A percentile compares a stretch with the other conserved stretches of the same genome.
Conservation (phyloP, 23 tunicate genomes). For the Styela clava region DNA sequence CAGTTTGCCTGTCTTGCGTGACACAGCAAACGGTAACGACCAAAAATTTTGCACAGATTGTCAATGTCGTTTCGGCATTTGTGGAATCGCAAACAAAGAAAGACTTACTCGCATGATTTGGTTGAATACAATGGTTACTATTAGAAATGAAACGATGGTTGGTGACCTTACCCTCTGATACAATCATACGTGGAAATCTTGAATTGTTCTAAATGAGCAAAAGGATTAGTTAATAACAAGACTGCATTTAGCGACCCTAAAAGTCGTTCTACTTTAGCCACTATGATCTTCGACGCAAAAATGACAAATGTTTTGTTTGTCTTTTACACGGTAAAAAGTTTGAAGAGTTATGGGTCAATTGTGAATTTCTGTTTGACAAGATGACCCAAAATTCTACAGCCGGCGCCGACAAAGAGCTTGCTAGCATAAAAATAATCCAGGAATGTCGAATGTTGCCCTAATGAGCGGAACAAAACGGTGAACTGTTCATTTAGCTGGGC, state of each 20-base stretch:
- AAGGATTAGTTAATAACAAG: too few relatives aligned
- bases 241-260: too few relatives aligned
- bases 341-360: conserved; percentile 18
- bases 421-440: not conserved
- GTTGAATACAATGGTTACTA: too few relatives aligned
- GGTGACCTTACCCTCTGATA: too few relatives aligned
- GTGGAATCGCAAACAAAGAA: too few relatives aligned
- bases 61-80: conserved; percentile 6
- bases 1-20: conserved; percentile 20
- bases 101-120: too few relatives aligned
- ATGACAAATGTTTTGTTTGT: conserved; percentile 9
- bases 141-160: too few relatives aligned
- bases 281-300: not conserved
- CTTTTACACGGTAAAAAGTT: conserved; percentile 16
- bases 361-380: conserved; percentile 6
- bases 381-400: conserved; percentile 12
- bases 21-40: conserved; percentile 7
- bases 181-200: too few relatives aligned
- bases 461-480: conserved; percentile 16
- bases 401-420: not conserved
- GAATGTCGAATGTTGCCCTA: not conserved
- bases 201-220: too few relatives aligned
- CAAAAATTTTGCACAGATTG: not conserved
- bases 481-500: not conserved
- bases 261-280: too few relatives aligned